These are phyloP conservation scores for Stigmatopora nigra DNA, from an alignment of 2,113 vertebrate genomes.

Conservation along the genomic window DNA sequence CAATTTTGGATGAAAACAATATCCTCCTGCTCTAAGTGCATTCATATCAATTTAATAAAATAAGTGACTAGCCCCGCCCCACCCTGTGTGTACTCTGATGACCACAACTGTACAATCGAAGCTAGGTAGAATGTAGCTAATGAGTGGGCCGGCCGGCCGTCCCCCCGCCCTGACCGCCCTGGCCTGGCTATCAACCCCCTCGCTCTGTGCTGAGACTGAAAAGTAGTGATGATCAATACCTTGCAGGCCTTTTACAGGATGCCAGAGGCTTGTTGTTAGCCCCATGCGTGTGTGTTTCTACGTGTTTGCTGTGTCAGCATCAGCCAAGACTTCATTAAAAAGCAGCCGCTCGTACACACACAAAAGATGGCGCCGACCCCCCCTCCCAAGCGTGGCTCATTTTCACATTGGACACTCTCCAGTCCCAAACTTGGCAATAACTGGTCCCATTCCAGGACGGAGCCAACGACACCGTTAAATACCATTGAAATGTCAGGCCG, in stretches of 20 bases:
- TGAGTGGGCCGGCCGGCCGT: not conserved
- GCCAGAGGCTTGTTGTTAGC: slow-evolving; percentile 38
- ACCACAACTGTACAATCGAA: slow-evolving; percentile 9
- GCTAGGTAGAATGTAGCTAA: not conserved
- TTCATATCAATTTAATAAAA: too few relatives aligned
- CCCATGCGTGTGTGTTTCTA: slow-evolving; percentile 16
- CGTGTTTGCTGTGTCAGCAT: slow-evolving; percentile 63
- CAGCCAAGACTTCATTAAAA: slow-evolving; percentile 66
- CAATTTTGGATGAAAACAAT: too few relatives aligned
- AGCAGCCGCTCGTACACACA: slow-evolving; percentile 22
- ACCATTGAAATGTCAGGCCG: slow-evolving; percentile 69
- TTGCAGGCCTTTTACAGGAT: slow-evolving; percentile 55
- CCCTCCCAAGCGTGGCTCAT: slow-evolving; percentile 34
- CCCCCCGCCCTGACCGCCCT: not conserved
- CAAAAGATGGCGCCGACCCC: slow-evolving; percentile 21
- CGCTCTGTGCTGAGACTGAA: slow-evolving; percentile 62
- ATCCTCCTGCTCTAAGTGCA: too few relatives aligned
- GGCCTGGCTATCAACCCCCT: slow-evolving; percentile 1
- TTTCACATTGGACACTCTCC: slow-evolving; percentile 16
- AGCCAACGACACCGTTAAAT: slow-evolving; percentile 67
- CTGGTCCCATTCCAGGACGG: slow-evolving; percentile 13
- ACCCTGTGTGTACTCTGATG: not conserved
- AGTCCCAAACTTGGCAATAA: slow-evolving; percentile 5
- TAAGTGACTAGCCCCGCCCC: too few relatives aligned
- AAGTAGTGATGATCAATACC: slow-evolving; percentile 69